Percentiles rank a stretch among this genome's conserved stretches.
These are phyloP conservation scores for Aix galericulata DNA, from an alignment of 2,113 vertebrate genomes.

Conservation along the genomic window DNA sequence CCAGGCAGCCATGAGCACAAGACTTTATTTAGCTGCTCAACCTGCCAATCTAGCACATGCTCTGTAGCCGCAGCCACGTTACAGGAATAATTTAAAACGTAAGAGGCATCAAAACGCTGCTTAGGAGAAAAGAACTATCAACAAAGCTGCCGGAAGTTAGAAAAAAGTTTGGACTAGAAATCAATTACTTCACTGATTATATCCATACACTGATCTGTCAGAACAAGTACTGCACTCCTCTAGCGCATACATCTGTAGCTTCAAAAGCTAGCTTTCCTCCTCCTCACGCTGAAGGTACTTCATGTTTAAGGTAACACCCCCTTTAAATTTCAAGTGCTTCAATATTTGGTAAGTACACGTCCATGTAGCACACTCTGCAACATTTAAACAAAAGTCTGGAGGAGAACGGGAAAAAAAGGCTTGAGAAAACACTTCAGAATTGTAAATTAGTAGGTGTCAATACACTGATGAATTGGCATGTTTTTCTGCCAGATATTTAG, in stretches of 20 bases:
- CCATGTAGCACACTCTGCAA: background rate
- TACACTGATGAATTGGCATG: background rate
- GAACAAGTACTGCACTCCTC: background rate
- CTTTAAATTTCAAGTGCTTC: background rate
- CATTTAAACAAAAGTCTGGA: background rate
- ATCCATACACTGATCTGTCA: background rate
- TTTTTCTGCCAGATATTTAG: background rate
- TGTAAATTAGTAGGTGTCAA: background rate
- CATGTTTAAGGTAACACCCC: background rate
- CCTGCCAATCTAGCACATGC: background rate
- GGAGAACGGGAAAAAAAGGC: background rate
- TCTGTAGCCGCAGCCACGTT: background rate
- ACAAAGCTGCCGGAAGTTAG: background rate
- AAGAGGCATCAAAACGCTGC: background rate
- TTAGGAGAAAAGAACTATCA: background rate
- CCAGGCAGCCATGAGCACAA: background rate
- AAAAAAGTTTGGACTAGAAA: background rate
- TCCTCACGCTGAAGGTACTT: background rate
- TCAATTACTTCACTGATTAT: background rate
- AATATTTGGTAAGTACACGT: background rate
- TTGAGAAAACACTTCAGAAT: background rate
- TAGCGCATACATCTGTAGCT: background rate
- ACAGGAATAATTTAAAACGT: background rate
- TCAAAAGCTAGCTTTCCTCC: background rate
- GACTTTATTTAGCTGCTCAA: slow-evolving; percentile 24